Conservation (phyloP, 53 echinoderm and acorn worm genomes). For the Echinometra lucunter region DNA sequence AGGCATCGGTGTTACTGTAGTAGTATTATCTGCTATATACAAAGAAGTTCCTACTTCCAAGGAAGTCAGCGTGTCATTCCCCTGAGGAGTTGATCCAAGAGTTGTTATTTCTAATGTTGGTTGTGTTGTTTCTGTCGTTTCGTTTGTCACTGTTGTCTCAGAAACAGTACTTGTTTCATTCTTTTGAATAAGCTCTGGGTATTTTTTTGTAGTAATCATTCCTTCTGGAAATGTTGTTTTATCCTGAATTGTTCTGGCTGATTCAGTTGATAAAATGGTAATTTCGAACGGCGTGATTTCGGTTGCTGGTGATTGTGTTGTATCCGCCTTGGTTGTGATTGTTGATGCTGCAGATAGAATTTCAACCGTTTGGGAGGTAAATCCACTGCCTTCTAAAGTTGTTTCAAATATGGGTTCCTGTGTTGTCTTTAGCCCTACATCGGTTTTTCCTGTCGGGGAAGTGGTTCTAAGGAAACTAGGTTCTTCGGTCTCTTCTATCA, state of each 20-base stretch:
- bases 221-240: too few species aligned
- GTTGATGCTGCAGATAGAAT: not conserved
- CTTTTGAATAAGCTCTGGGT: not conserved
- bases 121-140: too few species aligned
- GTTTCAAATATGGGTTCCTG: not conserved
- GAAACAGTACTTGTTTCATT: not conserved
- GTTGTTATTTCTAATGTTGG: too few species aligned
- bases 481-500: not conserved
- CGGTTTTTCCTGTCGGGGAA: not conserved
- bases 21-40: not conserved
- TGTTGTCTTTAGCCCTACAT: not conserved
- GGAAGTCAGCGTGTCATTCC: too few species aligned
- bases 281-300: not conserved
- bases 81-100: too few species aligned
- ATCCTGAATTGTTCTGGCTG: too few species aligned
- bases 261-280: too few species aligned
- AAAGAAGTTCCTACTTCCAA: not conserved
- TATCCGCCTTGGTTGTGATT: not conserved
- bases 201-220: not conserved
- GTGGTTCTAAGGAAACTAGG: not conserved
- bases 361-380: not conserved
- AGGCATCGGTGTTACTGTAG: not conserved
- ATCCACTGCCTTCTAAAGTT: not conserved
- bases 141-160: not conserved
- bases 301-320: not conserved